Evolutionary conservation across 2,113 vertebrate species (phyloP).

Genomic region (Illadopsis cleaveri): DNA sequence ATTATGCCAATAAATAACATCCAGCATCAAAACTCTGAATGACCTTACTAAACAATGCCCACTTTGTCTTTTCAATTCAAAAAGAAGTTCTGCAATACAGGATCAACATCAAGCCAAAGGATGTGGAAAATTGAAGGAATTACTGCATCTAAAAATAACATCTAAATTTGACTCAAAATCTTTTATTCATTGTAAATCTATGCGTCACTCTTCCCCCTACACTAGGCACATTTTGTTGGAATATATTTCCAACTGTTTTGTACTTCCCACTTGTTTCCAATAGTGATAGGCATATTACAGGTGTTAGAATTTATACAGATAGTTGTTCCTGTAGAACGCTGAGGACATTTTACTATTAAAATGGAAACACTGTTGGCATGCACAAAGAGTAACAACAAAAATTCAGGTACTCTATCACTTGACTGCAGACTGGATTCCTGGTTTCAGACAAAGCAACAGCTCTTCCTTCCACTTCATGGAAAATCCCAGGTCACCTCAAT

Average conservation of each 20-base stretch:
- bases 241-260: neutral
- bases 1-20: neutral
- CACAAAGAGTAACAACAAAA: neutral
- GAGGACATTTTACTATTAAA: neutral
- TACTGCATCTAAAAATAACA: constrained; percentile 8
- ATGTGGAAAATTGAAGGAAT: constrained; percentile 6
- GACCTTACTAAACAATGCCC: neutral
- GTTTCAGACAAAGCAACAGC: neutral
- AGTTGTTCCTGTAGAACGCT: neutral
- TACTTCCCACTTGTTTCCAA: neutral
- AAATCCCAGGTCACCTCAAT: neutral
- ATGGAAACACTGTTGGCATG: neutral
- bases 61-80: neutral
- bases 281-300: neutral
- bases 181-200: constrained; percentile 6
- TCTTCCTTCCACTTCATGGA: neutral
- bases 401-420: neutral
- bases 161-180: neutral
- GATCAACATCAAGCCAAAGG: neutral
- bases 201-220: neutral
- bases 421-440: neutral
- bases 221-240: neutral
- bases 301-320: neutral
- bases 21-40: neutral
- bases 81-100: neutral